phyloP scores from a whole-genome alignment of 2,888 invertebrate genomes.

The Auanema freiburgensis region DNA sequence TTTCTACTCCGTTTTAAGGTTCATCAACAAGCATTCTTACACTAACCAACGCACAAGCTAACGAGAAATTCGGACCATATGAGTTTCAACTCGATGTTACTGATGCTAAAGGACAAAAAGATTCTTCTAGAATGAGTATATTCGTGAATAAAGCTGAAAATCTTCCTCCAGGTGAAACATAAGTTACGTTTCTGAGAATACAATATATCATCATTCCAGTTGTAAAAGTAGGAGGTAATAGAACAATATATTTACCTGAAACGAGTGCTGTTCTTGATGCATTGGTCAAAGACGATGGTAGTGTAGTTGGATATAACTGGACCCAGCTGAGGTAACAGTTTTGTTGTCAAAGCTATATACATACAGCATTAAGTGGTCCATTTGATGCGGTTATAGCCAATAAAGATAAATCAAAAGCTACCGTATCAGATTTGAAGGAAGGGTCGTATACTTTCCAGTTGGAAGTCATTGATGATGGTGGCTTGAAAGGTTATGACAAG shows the following conservation, averaged over 20 bases:
- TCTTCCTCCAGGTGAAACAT: slow-evolving; percentile 23
- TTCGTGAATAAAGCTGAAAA: slow-evolving; percentile 32
- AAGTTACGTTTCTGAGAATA: not conserved
- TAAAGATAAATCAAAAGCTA: slow-evolving; percentile 31
- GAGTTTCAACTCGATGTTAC: slow-evolving; percentile 29
- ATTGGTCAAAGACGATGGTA: slow-evolving; percentile 35
- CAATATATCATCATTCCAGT: slow-evolving; percentile 13
- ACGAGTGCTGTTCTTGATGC: slow-evolving; percentile 29
- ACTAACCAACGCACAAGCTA: slow-evolving; percentile 31
- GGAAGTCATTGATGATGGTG: slow-evolving; percentile 30
- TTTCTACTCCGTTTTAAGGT: no score
- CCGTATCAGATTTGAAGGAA: slow-evolving; percentile 24
- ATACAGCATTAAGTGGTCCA: slow-evolving; percentile 21
- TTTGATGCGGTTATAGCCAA: slow-evolving; percentile 23
- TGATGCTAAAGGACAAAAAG: slow-evolving; percentile 30
- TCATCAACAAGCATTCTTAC: slow-evolving; percentile 26
- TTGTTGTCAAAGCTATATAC: not conserved
- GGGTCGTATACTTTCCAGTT: slow-evolving; percentile 28
- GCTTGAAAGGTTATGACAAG: slow-evolving; percentile 19
- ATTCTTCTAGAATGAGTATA: slow-evolving; percentile 24
- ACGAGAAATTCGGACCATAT: slow-evolving; percentile 31
- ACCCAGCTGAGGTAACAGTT: slow-evolving; percentile 20
- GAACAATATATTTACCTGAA: slow-evolving; percentile 29
- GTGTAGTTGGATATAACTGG: slow-evolving; percentile 28
- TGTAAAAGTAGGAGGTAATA: slow-evolving; percentile 29